Percentiles rank a stretch among this genome's conserved stretches.
Evolutionary conservation across 2,888 invertebrate species (phyloP).

Genomic region (Meiosimyza platycephala): DNA sequence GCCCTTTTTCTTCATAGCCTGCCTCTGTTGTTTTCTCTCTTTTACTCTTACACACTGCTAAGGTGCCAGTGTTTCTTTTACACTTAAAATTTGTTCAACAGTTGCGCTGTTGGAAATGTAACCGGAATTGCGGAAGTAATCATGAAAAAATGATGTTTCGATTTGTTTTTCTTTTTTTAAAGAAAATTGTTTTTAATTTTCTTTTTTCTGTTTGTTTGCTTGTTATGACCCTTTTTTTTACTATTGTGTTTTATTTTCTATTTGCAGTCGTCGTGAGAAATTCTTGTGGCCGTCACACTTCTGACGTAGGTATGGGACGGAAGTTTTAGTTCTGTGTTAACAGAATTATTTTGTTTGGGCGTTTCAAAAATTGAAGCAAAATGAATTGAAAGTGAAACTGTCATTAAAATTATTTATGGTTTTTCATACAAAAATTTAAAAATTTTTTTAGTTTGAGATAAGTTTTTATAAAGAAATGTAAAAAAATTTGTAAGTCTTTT

Average conservation of each 20-base stretch:
- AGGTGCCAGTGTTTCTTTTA: not conserved
- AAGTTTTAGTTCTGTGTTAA: not conserved
- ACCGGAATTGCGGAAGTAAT: slow-evolving; percentile 32
- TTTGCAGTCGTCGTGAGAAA: slow-evolving; percentile 32
- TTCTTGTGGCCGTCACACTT: slow-evolving; percentile 33
- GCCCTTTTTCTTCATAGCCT: not conserved
- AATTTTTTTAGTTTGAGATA: too few species aligned
- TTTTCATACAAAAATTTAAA: too few species aligned
- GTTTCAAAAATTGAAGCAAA: too few species aligned
- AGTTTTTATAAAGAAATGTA: too few species aligned
- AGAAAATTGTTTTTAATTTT: slow-evolving; percentile 18
- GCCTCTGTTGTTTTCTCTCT: not conserved
- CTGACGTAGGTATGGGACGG: slow-evolving; percentile 2
- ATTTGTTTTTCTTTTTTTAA: slow-evolving; percentile 18
- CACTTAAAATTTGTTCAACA: not conserved
- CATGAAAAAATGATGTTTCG: slow-evolving; percentile 22
- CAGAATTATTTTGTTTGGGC: not conserved
- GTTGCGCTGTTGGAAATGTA: not conserved
- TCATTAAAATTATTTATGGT: too few species aligned
- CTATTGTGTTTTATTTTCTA: not conserved
- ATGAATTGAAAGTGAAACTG: too few species aligned
- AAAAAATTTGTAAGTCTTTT: too few species aligned
- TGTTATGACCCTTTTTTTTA: slow-evolving; percentile 25
- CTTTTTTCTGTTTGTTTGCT: not conserved
- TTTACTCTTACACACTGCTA: not conserved